phyloP scores from a whole-genome alignment of 2,113 vertebrate genomes.

The Alosa alosa region DNA sequence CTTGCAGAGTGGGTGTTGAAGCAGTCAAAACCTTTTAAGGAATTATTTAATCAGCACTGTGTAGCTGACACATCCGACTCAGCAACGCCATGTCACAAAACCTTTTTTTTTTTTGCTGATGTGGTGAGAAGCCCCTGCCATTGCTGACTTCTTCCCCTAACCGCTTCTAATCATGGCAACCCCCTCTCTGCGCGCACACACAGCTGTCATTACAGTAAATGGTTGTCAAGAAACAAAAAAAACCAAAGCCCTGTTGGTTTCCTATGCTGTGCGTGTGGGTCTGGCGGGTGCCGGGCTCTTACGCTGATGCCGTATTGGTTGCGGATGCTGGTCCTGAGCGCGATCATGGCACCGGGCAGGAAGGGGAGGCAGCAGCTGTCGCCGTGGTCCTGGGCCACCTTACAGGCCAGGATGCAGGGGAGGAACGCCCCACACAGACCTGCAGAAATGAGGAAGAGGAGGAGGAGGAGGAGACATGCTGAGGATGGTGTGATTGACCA shows the following conservation, averaged over 20 bases:
- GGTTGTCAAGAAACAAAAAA: background rate
- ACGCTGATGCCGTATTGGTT: constrained; percentile 66
- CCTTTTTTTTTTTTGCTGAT: background rate
- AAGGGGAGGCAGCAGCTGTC: constrained; percentile 72
- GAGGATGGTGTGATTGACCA: background rate
- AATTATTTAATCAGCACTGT: background rate
- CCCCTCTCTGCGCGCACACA: background rate
- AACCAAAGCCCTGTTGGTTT: background rate
- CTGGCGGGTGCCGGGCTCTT: constrained; percentile 38
- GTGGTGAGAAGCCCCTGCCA: background rate
- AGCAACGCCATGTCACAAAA: background rate
- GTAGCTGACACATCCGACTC: background rate
- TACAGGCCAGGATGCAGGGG: constrained; percentile 79
- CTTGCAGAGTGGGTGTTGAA: background rate
- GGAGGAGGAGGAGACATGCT: background rate
- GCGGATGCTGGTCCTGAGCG: constrained; percentile 71
- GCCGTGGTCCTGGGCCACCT: constrained; percentile 70
- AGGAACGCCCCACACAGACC: constrained; percentile 80
- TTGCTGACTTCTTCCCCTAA: background rate
- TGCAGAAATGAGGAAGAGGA: constrained; percentile 44
- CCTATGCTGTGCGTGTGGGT: background rate
- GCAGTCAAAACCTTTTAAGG: background rate
- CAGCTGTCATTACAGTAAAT: background rate
- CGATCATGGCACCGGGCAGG: constrained; percentile 71
- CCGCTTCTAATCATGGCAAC: background rate